Conservation (phyloP, 1,140 invertebrate species). For the Delia radicum region DNA sequence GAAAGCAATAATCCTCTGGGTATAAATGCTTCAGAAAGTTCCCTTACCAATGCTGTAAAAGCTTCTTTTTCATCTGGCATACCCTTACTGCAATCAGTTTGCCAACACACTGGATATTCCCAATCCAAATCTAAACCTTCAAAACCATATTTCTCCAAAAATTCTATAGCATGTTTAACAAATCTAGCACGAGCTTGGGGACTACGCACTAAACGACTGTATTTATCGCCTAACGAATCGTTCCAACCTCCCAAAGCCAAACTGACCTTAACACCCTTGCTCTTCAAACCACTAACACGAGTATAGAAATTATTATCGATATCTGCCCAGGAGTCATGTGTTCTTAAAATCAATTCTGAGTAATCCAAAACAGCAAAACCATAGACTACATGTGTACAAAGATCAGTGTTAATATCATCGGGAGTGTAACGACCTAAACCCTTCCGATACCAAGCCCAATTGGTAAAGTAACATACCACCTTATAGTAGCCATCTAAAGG, state of each 20-base stretch:
- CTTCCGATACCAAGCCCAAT: conserved; percentile 91
- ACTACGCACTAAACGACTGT: conserved; percentile 77
- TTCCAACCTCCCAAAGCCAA: conserved; percentile 89
- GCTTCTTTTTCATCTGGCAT: conserved; percentile 77
- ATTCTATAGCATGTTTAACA: conserved; percentile 71
- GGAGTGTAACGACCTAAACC: conserved; percentile 79
- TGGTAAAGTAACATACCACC: conserved; percentile 90
- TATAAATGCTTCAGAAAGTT: conserved; percentile 73
- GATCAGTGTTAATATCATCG: conserved; percentile 78
- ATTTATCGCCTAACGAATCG: conserved; percentile 83
- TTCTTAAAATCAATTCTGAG: conserved; percentile 72
- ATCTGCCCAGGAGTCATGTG: conserved; percentile 87
- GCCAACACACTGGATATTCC: conserved; percentile 75
- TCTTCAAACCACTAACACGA: conserved; percentile 74
- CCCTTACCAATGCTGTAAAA: conserved; percentile 71
- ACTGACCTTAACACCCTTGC: conserved; percentile 78
- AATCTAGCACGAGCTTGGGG: conserved; percentile 70
- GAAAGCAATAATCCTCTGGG: conserved; percentile 74
- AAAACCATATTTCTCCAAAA: conserved; percentile 80
- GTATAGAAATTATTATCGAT: conserved; percentile 85
- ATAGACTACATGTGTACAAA: conserved; percentile 91
- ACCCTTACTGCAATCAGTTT: conserved; percentile 80
- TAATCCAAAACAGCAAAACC: conserved; percentile 86
- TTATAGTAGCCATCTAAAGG: conserved; percentile 63
- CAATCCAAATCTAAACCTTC: conserved; percentile 87